Evolutionary conservation across 2,113 vertebrate species (phyloP).

Genomic region (Phainopepla nitens): DNA sequence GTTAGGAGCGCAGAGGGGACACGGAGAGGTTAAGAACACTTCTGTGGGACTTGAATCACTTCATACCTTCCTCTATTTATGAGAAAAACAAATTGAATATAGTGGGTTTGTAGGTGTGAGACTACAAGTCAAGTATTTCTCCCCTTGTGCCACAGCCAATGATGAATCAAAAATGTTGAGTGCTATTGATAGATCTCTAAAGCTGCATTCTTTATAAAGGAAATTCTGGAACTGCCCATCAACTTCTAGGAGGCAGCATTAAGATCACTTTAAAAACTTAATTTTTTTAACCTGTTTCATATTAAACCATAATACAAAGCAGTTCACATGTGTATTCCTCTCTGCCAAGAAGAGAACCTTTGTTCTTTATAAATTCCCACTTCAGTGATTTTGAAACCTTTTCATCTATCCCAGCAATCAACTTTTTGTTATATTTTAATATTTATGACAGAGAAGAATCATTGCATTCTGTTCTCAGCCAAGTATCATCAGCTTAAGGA

Average conservation of each 20-base stretch:
- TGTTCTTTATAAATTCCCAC: background rate
- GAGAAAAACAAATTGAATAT: background rate
- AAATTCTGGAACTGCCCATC: background rate
- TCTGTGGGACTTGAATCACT: background rate
- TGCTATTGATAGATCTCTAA: background rate
- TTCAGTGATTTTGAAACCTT: background rate
- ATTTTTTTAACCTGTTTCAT: background rate
- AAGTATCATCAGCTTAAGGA: background rate
- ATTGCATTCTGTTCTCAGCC: background rate
- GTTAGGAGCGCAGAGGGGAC: background rate
- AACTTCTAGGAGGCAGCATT: background rate
- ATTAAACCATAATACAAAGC: background rate
- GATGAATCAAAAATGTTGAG: background rate
- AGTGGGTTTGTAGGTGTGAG: background rate
- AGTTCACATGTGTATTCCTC: background rate
- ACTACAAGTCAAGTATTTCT: background rate
- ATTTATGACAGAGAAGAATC: background rate
- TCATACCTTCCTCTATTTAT: background rate
- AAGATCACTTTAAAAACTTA: background rate
- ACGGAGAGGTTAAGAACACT: background rate
- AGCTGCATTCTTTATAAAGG: background rate
- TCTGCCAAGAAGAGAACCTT: background rate
- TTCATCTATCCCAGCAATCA: background rate
- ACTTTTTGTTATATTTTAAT: background rate
- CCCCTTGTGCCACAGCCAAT: background rate